Base-by-base conservation (phyloP, 2,888 invertebrate genomes). In the Lasius fuliginosus region DNA sequence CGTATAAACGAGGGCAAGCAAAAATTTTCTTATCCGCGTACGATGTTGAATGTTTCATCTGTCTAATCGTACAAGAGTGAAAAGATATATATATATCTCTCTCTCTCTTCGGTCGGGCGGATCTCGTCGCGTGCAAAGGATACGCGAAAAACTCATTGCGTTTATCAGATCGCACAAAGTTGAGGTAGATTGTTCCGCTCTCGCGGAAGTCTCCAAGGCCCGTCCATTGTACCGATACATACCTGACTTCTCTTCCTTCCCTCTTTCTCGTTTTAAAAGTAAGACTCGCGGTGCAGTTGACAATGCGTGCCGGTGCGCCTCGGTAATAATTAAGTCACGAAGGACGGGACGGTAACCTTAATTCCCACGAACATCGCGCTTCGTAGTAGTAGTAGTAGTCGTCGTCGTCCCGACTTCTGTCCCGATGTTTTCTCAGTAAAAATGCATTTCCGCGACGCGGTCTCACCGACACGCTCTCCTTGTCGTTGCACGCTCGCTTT, bases 311-410 rank as follows among this genome's bases (percentile, higher is more conserved):
- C 85, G 86, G 71, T 82, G 86, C 74, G 83, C 86, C 74, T 82
- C 82, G 85, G 85, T 90, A 88, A 79, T 90, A 90, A 90, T 90
- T 90, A 90, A 90, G 84, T 23, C 79, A 76, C 86, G 89, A 91
- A 90, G 90, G 90, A 90, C 91, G 86, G 83, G 85, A 84, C 86
- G 87, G 88, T 89, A 91, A 90, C 90, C 79, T 90, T 87, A 90
- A 91, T 91, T 91, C 91, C 91, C 91, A 91, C 91, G 90, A 86
- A 84, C 49, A 84, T 84, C 56, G 30, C 30, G 56, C 56, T 30
- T 30, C 30, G 40, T 12, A 23, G n/a, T 8, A 27, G 42, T 36
- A 18, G 53, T 15, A 5, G 30, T 56, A 18, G 23, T 53, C 36
- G 53, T 76, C 4, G n/a, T 30, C 23, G 36, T 65, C 56, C 42